Evolutionary conservation across 1,140 invertebrate genomes (phyloP).

Genomic region (Euwallacea fornicatus): DNA sequence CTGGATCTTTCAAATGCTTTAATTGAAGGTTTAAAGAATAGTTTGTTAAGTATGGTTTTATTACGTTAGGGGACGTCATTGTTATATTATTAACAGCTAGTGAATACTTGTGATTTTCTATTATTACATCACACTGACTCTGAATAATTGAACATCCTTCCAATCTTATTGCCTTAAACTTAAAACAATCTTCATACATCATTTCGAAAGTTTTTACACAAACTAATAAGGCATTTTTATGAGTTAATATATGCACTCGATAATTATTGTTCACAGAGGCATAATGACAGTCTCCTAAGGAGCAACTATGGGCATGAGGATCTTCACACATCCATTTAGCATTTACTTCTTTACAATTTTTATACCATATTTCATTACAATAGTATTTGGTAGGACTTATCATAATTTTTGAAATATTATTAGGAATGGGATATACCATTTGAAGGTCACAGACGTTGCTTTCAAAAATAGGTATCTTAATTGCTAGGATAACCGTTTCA

Average conservation of each 20-base stretch:
- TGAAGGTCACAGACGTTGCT: not conserved
- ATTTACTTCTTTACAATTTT: not conserved
- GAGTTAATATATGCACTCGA: conserved; percentile 9
- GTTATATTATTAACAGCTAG: conserved; percentile 14
- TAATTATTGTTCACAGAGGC: conserved; percentile 6
- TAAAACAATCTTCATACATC: conserved; percentile 13
- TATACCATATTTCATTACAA: conserved; percentile 19
- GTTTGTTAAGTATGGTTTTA: not conserved
- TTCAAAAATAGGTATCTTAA: conserved; percentile 22
- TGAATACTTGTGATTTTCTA: conserved; percentile 5
- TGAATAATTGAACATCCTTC: conserved; percentile 11
- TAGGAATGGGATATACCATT: conserved; percentile 9
- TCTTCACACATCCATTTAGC: conserved; percentile 7
- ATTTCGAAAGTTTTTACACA: conserved; percentile 1
- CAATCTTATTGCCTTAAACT: not conserved
- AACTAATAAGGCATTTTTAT: conserved; percentile 11
- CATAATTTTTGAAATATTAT: conserved; percentile 9
- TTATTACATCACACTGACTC: conserved; percentile 12
- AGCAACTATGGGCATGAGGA: not conserved
- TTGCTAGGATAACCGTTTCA: conserved; percentile 8
- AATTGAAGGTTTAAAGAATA: conserved; percentile 4
- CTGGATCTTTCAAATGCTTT: conserved; percentile 13
- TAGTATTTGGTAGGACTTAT: conserved; percentile 18
- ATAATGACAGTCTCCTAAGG: not conserved
- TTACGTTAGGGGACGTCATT: not conserved